Evolutionary conservation across 2,113 vertebrate genomes (phyloP).

Genomic region (Seriola rivoliana): DNA sequence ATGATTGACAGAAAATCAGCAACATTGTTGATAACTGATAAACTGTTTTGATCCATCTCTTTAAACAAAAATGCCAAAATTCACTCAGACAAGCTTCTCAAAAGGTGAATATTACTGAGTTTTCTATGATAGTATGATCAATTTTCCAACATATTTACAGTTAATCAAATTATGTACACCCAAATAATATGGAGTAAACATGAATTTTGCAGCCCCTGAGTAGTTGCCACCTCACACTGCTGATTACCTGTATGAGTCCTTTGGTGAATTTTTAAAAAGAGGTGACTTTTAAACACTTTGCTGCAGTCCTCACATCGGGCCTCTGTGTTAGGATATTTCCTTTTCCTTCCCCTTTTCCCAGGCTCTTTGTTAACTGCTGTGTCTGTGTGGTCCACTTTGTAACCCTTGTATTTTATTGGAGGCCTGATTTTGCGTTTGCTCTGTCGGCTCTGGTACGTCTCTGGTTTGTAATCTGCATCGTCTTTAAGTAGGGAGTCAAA

Average conservation of each 20-base stretch:
- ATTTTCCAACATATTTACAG: too few species aligned
- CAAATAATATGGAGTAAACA: too few species aligned
- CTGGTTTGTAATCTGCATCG: conserved; percentile 84
- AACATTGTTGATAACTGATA: too few species aligned
- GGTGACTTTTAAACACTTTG: conserved; percentile 94
- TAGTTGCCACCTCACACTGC: too few species aligned
- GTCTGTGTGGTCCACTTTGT: conserved; percentile 85
- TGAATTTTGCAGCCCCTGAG: too few species aligned
- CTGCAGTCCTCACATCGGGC: conserved; percentile 92
- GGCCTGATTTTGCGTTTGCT: conserved; percentile 90
- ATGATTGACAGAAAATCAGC: too few species aligned
- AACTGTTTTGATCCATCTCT: too few species aligned
- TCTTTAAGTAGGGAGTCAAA: conserved; percentile 53
- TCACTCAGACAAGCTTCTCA: too few species aligned
- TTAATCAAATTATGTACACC: too few species aligned
- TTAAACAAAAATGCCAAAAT: too few species aligned
- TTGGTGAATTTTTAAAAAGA: conserved; percentile 93
- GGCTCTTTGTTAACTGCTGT: conserved; percentile 79
- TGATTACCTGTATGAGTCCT: conserved; percentile 93
- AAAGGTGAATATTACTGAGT: too few species aligned
- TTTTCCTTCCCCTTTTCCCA: conserved; percentile 85
- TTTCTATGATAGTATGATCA: too few species aligned
- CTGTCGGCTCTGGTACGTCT: conserved; percentile 80
- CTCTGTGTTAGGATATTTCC: conserved; percentile 86
- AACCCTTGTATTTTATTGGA: conserved; percentile 91